phyloP scores from a whole-genome alignment of 2,797 vertebrate species.

The Mormyrus hasselquistii region DNA sequence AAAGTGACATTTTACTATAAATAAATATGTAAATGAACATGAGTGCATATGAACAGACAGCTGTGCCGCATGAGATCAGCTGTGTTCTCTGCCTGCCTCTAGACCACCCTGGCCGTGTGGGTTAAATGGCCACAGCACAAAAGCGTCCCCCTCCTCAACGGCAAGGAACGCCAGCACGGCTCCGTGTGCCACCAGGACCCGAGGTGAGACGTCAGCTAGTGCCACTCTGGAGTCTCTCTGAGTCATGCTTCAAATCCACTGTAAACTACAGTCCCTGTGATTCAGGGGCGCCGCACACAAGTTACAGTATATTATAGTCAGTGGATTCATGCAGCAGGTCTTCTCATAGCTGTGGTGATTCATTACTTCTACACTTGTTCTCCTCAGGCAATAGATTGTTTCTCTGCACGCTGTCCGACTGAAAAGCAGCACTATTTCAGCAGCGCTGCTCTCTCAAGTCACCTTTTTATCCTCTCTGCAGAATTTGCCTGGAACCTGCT shows the following conservation, averaged over 20 bases:
- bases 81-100: slow-evolving; percentile 28
- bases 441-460: not conserved
- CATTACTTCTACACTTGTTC: not conserved
- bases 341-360: not conserved
- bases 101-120: slow-evolving; percentile 90
- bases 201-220: slow-evolving; percentile 60
- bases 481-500: slow-evolving; percentile 90
- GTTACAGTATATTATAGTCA: not conserved
- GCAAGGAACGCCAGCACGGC: slow-evolving; percentile 68
- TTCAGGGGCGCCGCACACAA: not conserved
- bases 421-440: not conserved
- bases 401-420: not conserved
- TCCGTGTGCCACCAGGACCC: slow-evolving; percentile 97
- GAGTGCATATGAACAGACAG: not conserved
- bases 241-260: not conserved
- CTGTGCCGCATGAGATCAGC: not conserved
- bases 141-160: slow-evolving; percentile 68
- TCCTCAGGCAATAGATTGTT: not conserved
- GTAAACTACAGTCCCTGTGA: not conserved
- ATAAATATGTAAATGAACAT: not conserved
- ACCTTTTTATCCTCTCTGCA: slow-evolving; percentile 39
- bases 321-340: not conserved
- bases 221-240: not conserved
- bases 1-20: not conserved
- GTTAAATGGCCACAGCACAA: slow-evolving; percentile 88